Evolutionary conservation across 2,888 invertebrate species (phyloP), one percentile per base, ranked within the genome.

Genomic region (Phlogophora meticulosa): DNA sequence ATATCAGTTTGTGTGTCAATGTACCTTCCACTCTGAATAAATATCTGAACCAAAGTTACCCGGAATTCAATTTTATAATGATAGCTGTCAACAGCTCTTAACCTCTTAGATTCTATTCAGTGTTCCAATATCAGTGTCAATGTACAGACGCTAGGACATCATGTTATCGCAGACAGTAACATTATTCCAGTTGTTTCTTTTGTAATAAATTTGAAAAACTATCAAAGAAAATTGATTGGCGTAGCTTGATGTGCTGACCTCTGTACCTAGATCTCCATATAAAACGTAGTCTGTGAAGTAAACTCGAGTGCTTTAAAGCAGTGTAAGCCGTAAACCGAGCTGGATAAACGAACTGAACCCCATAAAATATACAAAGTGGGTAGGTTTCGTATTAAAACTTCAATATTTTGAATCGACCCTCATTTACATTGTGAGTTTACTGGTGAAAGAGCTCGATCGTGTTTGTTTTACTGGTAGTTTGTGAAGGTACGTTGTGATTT

Each of bases 361-460:
- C 68, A 58, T 82, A 80, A 78, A 78, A 40, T 72, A 57, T 67
- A 80, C 72, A 79, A 70, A 61, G 53, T 67, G 46, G 40, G 40
- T n/a, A 20, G 17, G 40, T n/a, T 32, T 43, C 20, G 34, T 61
- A 58, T 76, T 58, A 60, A 59, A 78, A 70, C 45, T 43, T 24
- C 45, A 52, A 72, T 76, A 73, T 78, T 67, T 65, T 60, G 32
- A 52, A 60, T 72, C 55, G 40, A 65, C 20, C 11, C 58, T 61
- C 42, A 59, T 56, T 56, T 65, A 72, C 77, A 34, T 72, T 72
- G 72, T 66, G 38, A 52, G 34, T 72, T 76, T 70, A 70, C 11
- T 48, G 38, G n/a, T 32, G n/a, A 36, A 36, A 22, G 40, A 49
- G 28, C 22, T 34, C 36, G 32, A 52, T 62, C 56, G 34, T 52